Evolutionary conservation across 64 coral and sea anemone species (phyloP), one percentile per base, ranked within the genome.

Genomic region (Montipora sp.): DNA sequence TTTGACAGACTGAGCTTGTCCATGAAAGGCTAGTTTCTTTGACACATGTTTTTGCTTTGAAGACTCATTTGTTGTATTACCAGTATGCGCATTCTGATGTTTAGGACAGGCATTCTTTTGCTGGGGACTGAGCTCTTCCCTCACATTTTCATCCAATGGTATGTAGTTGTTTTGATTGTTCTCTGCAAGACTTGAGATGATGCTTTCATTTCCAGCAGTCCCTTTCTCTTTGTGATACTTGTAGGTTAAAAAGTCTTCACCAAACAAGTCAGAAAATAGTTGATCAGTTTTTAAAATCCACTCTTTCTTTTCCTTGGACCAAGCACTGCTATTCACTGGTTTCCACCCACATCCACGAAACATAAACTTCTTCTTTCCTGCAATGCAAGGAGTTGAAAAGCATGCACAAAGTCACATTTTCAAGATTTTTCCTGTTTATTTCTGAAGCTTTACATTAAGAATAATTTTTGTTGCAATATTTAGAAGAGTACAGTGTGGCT

Each of bases 261-360:
- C 89, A 70, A 81, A 81, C 3, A 90, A 66, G 11, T 90, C 49
- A 50, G 59, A 51, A n/a, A 90, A 90, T 63, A 90, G 80, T 4
- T 90, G 15, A 23, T 89, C 73, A 36, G 76, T 65, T 49, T 49
- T 55, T 3, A 89, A 78, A 51, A 89, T 77, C 87, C 74, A 77
- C 15, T 77, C 55, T 57, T 11, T 19, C 44, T 51, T 51, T 89
- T 89, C 55, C 76, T 89, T 44, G 3, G 87, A 78, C 87, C 73
- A 89, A 47, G 43, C 7, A 27, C 10, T 51, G 5, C 27, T 24
- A 5, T 78, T 59, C 49, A 77, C 45, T 14, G 48, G 48, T 61
- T 89, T 89, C 53, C 53, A 77, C 4, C 72, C 87, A 89, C 87
- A 89, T 23, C 87, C 87, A 78, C 87, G 75, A 75, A 58, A 89